Conservation (phyloP, 2,113 vertebrate species). For the human (Homo sapiens) region GRCh38 chr14:36573001-36573500, state of each 20-base stretch:
- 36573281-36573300: neutral
- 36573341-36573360: neutral
- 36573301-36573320: slow-evolving; percentile 2
- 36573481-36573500: neutral
- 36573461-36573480: neutral
- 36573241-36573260: neutral
- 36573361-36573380: neutral
- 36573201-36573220: neutral
- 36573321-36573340: neutral
- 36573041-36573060: neutral
- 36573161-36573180: neutral
- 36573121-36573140: neutral
- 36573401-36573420: neutral
- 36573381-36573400: neutral
- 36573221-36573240: neutral
- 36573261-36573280: neutral
- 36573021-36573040: neutral
- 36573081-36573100: neutral
- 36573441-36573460: neutral
- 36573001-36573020: neutral
- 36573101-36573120: neutral
- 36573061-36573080: neutral
- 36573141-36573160: neutral
- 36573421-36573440: neutral
- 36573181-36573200: neutral